Base-by-base conservation (phyloP, 1,140 invertebrate species). In the Mercenaria mercenaria region DNA sequence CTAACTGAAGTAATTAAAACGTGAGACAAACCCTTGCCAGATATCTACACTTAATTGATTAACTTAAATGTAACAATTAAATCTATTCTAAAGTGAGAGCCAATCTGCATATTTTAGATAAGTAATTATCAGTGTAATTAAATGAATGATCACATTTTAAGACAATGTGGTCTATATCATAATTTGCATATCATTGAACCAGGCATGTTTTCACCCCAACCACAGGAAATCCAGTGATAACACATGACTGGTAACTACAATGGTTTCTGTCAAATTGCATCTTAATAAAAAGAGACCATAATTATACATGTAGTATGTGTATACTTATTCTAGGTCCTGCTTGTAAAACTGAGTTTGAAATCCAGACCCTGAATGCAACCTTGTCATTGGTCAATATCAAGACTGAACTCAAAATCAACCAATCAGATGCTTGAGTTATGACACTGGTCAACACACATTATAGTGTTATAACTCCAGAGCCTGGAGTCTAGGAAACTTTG, bases 111-210 rank as follows among this genome's bases (percentile, higher is more conserved):
- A 77, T 56, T 50, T 77, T 34, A 77, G 50, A 47, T 77, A 77
- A 34, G 74, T 56, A 50, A 34, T 47, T 50, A 56, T 47, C 50
- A 26, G 18, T 23, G n/a, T 47, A 29, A 77, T 47, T 77, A 39
- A n/a, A 77, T 72, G 26, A 39, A 37, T 72, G 59, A 39, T 10
- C 34, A 72, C 29, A 72, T 26, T 37, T 11, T 41, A 41, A 29
- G 26, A 72, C 67, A 72, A 20, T 72, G 67, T 72, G 67, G 15
- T 39, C 34, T 39, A 72, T 72, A 72, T 72, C 67, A 72, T 72
- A 72, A 41, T 72, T 23, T 34, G 1, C 15, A 29, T 72, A 72
- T 72, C 67, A 72, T 37, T 39, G 34, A 72, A 72, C 29, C 23
- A 72, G 34, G 67, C 34, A 72, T 72, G 67, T 39, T 8, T 26